Conservation (phyloP, 2,113 vertebrate genomes). For the Xenopus laevis region DNA sequence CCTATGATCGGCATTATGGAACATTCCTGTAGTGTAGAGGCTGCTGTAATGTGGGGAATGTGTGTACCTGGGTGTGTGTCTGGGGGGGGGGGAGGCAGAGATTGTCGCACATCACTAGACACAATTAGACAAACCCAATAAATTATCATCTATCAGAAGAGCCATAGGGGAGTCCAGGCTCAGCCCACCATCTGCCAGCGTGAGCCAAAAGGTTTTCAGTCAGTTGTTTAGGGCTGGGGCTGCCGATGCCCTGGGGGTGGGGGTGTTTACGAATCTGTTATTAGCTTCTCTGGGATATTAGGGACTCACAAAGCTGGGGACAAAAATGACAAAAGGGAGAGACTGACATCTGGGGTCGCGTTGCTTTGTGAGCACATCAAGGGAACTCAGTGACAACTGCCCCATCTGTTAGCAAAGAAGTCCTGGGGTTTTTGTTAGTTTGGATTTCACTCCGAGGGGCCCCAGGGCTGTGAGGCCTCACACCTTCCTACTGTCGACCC, state of each 20-base stretch:
- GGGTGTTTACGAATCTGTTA: background rate
- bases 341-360: conserved; percentile 14
- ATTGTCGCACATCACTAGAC: no score
- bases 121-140: no score
- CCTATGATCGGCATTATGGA: no score
- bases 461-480: no score
- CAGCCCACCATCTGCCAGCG: conserved; percentile 53
- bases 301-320: background rate
- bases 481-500: no score
- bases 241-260: background rate
- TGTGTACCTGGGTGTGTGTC: no score
- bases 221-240: conserved; percentile 46
- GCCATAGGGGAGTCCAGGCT: no score
- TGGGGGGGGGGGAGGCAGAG: no score
- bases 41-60: no score
- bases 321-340: background rate
- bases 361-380: conserved; percentile 16
- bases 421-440: background rate
- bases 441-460: background rate
- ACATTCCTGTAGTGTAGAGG: no score
- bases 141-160: no score
- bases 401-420: conserved; percentile 19
- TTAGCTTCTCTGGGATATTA: background rate
- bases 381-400: background rate
- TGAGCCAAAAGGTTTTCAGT: conserved; percentile 46